Base-by-base conservation (phyloP, 2,888 invertebrate species). In the Branchinecta sandiegonensis region DNA sequence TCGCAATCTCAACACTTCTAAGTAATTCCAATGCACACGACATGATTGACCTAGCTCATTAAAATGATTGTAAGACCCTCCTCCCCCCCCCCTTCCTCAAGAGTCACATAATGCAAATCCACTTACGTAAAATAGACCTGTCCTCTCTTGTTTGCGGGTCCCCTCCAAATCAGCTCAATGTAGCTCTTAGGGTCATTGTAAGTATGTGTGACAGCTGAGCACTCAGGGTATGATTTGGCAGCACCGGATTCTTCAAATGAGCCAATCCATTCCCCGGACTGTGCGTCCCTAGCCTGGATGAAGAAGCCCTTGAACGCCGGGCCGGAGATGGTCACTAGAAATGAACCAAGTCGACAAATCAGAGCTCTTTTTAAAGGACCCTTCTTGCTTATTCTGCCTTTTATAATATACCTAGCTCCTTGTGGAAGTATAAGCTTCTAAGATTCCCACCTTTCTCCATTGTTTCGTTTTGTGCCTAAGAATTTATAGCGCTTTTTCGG, bases 61-160 rank as follows among this genome's bases (percentile, higher is more conserved):
- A 5, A 37, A 71, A 71, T 17, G 9, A 47, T 14, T 37, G 50
- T 46, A 46, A n/a, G 66, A 50, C 67, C 6, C 37, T 6, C 37
- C 6, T 5, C 6, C 37, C 37, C 6, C 37, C 37, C 6, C 37
- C 37, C 37, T 5, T 5, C 37, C 37, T 37, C 37, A 37, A 37
- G 37, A 37, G 4, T 37, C 37, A 37, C 37, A 37, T 37, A 37
- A 37, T 5, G 37, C 37, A 2, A 37, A 37, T 37, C 6, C 37
- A 83, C 87, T 86, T 81, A 89, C 89, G 89, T 89, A 75, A 90
- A 90, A 76, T 87, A 89, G 66, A 90, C 89, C 72, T 82, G 82
- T 72, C 89, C 89, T 68, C 73, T 74, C 0, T 81, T 78, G 73
- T 86, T 81, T 5, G 81, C 78, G 0, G 89, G 89, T 1, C 89